Conservation (phyloP, 2,888 invertebrate species). For the Watsonalla binaria region DNA sequence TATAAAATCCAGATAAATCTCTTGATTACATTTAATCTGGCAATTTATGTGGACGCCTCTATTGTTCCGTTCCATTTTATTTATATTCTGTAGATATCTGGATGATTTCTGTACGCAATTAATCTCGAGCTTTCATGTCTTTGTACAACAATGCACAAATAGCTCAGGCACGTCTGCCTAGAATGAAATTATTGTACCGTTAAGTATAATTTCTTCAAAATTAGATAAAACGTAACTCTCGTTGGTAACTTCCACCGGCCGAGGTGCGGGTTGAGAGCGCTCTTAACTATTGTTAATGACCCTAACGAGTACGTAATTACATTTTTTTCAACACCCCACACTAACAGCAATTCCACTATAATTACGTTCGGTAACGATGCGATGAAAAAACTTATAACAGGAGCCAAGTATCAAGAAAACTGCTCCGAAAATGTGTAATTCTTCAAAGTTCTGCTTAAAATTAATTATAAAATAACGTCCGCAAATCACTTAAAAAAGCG, state of each 20-base stretch:
- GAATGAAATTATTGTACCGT: conserved; percentile 9
- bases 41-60: neutral
- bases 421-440: neutral
- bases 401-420: neutral
- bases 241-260: conserved; percentile 28
- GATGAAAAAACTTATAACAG: conserved; percentile 20
- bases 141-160: conserved; percentile 1
- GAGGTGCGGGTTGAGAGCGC: conserved; percentile 25
- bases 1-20: conserved; percentile 8
- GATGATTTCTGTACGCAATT: conserved; percentile 1
- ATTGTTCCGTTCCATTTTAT: neutral
- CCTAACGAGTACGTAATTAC: conserved; percentile 67
- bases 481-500: conserved; percentile 37
- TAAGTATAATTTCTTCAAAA: neutral
- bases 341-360: conserved; percentile 63
- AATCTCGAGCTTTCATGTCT: conserved; percentile 1
- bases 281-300: conserved; percentile 73
- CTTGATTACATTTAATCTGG: conserved; percentile 13
- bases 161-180: neutral
- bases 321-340: conserved; percentile 56
- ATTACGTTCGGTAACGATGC: conserved; percentile 54
- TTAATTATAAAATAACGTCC: conserved; percentile 10
- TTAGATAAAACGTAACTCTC: conserved; percentile 23
- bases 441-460: neutral
- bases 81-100: neutral